Evolutionary conservation across 92 coral and sea anemone genomes (phyloP), one percentile per base, ranked within the genome.

Genomic region (Pocillopora meandrina): DNA sequence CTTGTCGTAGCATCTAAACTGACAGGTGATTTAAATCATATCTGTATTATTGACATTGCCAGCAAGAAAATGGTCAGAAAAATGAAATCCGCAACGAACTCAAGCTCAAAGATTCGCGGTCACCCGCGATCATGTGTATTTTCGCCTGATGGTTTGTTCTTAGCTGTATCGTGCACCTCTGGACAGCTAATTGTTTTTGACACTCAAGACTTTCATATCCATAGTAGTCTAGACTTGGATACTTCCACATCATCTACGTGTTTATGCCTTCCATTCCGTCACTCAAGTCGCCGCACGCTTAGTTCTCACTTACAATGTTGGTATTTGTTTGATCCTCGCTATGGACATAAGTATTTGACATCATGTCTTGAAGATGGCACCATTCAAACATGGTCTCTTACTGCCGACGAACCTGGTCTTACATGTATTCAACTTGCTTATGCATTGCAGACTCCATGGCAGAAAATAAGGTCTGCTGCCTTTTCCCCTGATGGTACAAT

Each of bases 311-410:
- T 91, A 86, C 98, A 94, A 12, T 94, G 98, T 68, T 94, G 98
- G 98, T 92, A 94, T 66, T 71, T 94, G 14, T 94, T 94, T 77
- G 98, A 94, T 62, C 98, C 98, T 14, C 98, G 98, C 35, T 94
- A 92, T 65, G 98, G 98, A 0, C 98, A 94, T 61, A 94, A 92
- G 61, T 94, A 92, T 42, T 75, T 94, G 3, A 88, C 93, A 6
- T 92, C 98, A 12, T 94, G 98, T 74, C 79, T 94, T 12, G 98
- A 94, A 62, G 98, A 94, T 76, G 98, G 98, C 52, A 90, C 95
- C 18, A 89, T 94, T 47, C 98, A 92, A 84, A 94, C 98, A 2
- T 94, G 98, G 98, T 87, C 95, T 1, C 74, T 94, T 19, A 73
- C 87, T 71, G 56, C 89, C 6, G 91, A 85, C 18, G 85, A 88